phyloP scores from a whole-genome alignment of 2,888 invertebrate genomes.

The Eupeodes latifasciatus region DNA sequence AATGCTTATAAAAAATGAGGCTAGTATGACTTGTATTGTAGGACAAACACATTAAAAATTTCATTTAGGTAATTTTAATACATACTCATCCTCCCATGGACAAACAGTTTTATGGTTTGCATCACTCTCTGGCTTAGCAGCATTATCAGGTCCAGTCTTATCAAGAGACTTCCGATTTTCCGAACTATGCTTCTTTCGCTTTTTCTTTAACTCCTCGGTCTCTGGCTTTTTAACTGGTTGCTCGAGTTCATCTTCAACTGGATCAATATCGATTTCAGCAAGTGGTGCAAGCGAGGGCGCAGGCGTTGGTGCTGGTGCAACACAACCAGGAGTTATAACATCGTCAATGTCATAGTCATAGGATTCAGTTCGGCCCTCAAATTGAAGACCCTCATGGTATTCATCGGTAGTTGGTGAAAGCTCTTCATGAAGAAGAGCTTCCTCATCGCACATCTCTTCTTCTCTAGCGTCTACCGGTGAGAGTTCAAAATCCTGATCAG shows the following conservation, averaged over 20 bases:
- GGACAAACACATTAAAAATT: background rate
- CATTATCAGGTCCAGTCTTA: conserved; percentile 79
- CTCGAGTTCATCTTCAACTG: conserved; percentile 87
- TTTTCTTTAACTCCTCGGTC: conserved; percentile 78
- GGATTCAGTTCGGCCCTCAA: conserved; percentile 79
- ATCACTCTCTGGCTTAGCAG: conserved; percentile 72
- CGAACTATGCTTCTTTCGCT: conserved; percentile 81
- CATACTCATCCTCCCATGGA: conserved; percentile 98
- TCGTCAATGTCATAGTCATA: conserved; percentile 82
- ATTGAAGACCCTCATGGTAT: conserved; percentile 83
- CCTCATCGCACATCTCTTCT: conserved; percentile 68
- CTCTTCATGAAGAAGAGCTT: conserved; percentile 79
- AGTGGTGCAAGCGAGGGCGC: conserved; percentile 87
- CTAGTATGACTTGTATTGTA: background rate
- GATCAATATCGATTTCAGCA: conserved; percentile 89
- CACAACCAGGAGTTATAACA: conserved; percentile 80
- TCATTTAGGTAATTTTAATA: conserved; percentile 78
- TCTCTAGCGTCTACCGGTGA: conserved; percentile 49
- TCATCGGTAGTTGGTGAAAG: conserved; percentile 83
- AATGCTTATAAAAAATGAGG: no score
- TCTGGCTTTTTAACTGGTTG: conserved; percentile 64
- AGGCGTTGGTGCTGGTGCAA: conserved; percentile 83
- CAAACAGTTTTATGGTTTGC: conserved; percentile 92
- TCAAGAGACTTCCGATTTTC: conserved; percentile 79
- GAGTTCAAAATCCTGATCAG: conserved; percentile 31